Base-by-base conservation (phyloP, 2,113 vertebrate genomes). In the Centrocercus urophasianus region DNA sequence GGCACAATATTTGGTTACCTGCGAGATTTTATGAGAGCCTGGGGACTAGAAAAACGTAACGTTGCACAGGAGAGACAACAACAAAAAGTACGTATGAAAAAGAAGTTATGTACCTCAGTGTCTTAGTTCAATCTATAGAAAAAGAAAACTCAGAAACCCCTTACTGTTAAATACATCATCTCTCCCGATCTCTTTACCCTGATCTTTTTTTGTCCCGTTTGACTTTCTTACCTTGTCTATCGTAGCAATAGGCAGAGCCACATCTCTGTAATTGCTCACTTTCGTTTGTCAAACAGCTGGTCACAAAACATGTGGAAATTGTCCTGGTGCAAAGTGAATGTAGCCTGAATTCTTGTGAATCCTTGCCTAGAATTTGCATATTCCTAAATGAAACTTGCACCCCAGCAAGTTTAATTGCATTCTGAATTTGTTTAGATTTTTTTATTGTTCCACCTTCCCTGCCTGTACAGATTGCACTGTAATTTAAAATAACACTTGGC, bases 1-100 rank as follows among this genome's bases (percentile, higher is more conserved):
- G 98, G 98, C 96, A 99, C 98, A 13, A 91, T 99, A 64, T 99
- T 99, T 95, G 99, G 99, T 89, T 99, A 99, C 97, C 83, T 99
- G 86, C 97, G 98, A 97, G 99, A 99, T 92, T 99, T 99, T 93
- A 96, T 99, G 97, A 97, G 99, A 98, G 98, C 98, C 28, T 98
- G 97, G 77, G 98, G 99, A 93, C 85, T 99, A 88, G 99, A 99
- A 95, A 99, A 98, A 91, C 98, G 98, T 94, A 96, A 98, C 21
- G 13, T 98, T 66, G 98, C 99, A 30, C 28, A 87, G 95, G 99
- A 99, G 73, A 97, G 99, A 97, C 95, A 98, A 83, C 97, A 99
- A 95, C 99, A 99, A 97, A 99, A 98, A 98, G 99, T 99, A 97
- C 8, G 98, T 97, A 94, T 95, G 38, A 69, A n/a, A 72, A 86